These are phyloP conservation scores for Phaetusa simplex DNA, from an alignment of 2,113 vertebrate species.

Conservation along the genomic window DNA sequence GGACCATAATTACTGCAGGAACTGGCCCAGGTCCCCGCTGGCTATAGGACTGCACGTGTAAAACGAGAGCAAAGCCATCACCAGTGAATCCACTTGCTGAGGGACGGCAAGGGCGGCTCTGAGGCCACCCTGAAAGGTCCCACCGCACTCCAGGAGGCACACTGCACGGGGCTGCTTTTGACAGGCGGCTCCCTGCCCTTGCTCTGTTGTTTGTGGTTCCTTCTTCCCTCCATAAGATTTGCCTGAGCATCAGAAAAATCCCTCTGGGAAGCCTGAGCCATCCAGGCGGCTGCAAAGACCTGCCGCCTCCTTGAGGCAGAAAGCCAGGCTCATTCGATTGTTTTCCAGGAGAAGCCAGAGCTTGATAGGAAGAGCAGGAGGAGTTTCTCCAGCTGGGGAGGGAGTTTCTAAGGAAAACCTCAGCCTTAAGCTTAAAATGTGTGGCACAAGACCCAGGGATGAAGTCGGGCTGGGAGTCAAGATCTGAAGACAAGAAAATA, in stretches of 20 bases:
- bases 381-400: background rate
- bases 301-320: background rate
- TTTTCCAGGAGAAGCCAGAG: background rate
- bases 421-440: background rate
- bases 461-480: background rate
- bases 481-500: background rate
- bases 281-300: background rate
- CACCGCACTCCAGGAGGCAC: rapidly evolving
- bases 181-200: background rate
- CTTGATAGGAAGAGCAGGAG: background rate
- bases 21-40: background rate
- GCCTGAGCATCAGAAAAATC: background rate
- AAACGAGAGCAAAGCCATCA: background rate
- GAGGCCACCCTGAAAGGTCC: background rate
- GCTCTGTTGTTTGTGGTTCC: background rate
- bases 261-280: background rate
- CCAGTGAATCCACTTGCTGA: background rate
- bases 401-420: background rate
- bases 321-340: background rate
- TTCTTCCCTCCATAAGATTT: background rate
- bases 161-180: background rate
- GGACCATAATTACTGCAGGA: background rate
- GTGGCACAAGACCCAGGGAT: background rate
- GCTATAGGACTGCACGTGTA: background rate
- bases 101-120: background rate